Conservation (phyloP, 30 jellyfish, hydroid and myxozoan genomes). For the Hydractinia echinata region DNA sequence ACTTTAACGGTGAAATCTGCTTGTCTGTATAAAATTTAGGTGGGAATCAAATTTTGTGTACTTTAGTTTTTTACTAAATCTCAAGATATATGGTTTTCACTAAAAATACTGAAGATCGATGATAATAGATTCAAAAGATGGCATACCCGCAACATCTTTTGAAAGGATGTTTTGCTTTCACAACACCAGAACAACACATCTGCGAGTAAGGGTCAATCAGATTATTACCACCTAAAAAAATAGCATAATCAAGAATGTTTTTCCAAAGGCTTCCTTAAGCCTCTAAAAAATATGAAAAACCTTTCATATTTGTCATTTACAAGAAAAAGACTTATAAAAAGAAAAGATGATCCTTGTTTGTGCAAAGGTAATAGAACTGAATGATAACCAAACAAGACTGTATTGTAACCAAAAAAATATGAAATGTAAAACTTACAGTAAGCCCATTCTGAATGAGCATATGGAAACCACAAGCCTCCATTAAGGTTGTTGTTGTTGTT, state of each 20-base stretch:
- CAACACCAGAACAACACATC: not conserved
- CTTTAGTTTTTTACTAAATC: not conserved
- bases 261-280: too few species aligned
- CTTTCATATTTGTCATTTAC: too few species aligned
- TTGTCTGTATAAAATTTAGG: too few species aligned
- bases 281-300: too few species aligned
- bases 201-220: constrained; percentile 5
- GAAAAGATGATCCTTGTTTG: too few species aligned
- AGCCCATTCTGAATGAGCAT: not conserved
- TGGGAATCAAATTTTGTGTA: not conserved
- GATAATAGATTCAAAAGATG: not conserved
- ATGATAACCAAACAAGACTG: too few species aligned
- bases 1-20: too few species aligned
- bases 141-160: constrained; percentile 16
- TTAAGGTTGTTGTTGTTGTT: not conserved
- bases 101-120: not conserved
- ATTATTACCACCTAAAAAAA: not conserved
- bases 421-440: not conserved
- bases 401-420: not conserved
- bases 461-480: constrained; percentile 11
- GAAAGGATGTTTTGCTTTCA: not conserved
- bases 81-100: not conserved
- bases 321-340: too few species aligned
- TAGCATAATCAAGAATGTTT: too few species aligned
- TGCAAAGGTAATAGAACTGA: too few species aligned